These are phyloP conservation scores for Pteromalus puparum DNA, from an alignment of 1,140 invertebrate species.

Conservation along the genomic window DNA sequence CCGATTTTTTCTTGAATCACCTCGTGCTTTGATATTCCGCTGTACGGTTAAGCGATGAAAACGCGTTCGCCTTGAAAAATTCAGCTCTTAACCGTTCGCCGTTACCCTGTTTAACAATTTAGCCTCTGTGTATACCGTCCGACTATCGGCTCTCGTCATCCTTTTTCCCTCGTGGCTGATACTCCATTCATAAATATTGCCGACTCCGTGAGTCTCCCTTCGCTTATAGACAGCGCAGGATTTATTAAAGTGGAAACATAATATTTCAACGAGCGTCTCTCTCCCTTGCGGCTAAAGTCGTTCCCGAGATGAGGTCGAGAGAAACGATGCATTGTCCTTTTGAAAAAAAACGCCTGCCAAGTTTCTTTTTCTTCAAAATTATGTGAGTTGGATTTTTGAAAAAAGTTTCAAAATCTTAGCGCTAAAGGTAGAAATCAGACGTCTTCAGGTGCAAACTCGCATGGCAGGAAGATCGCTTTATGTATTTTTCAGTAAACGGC, in stretches of 20 bases:
- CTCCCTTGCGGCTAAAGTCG: not conserved
- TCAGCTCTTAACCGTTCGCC: constrained; percentile 13
- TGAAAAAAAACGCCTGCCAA: too few relatives aligned
- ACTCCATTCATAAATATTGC: not conserved
- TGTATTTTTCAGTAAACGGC: not conserved
- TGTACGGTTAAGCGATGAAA: not conserved
- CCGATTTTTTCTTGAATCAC: not conserved
- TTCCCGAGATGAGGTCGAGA: too few relatives aligned
- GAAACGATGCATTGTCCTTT: too few relatives aligned
- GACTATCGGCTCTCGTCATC: not conserved
- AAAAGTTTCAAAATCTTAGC: not conserved
- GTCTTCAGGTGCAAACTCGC: not conserved
- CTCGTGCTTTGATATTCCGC: not conserved
- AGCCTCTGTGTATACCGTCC: not conserved
- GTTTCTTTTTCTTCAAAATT: too few relatives aligned
- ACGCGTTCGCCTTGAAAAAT: constrained; percentile 36
- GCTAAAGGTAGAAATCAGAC: not conserved
- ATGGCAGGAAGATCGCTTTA: not conserved
- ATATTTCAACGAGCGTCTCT: not conserved
- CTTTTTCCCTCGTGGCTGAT: not conserved
- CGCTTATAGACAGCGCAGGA: not conserved
- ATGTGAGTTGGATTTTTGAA: too few relatives aligned
- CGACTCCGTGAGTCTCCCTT: not conserved
- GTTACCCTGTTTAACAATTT: not conserved
- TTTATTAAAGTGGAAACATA: not conserved